These are phyloP conservation scores for Sebastes baramenuke DNA, from an alignment of 2,797 vertebrate species.

Conservation along the genomic window DNA sequence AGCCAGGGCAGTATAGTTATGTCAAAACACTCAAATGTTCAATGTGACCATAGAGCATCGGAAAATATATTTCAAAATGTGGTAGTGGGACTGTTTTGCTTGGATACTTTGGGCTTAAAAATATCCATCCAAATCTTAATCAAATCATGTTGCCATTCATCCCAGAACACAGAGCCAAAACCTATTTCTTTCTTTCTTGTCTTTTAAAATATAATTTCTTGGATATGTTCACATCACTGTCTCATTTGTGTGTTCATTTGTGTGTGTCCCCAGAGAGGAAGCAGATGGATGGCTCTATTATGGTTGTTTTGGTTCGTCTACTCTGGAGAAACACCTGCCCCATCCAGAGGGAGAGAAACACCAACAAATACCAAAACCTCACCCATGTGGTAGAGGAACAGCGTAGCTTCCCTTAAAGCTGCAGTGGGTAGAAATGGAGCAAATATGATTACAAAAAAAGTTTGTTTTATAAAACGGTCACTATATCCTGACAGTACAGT, in stretches of 20 bases:
- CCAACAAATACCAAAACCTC: not conserved
- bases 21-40: not conserved
- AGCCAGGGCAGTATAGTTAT: not conserved
- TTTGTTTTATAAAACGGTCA: too few species aligned
- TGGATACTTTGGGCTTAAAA: not conserved
- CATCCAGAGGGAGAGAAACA: conserved; percentile 78
- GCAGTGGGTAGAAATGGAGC: too few species aligned
- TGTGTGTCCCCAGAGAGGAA: conserved; percentile 83
- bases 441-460: too few species aligned
- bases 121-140: not conserved
- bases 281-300: conserved; percentile 86
- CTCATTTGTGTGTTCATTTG: not conserved
- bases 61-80: not conserved
- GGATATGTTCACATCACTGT: not conserved
- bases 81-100: not conserved
- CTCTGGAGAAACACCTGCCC: conserved; percentile 90
- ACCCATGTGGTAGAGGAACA: not conserved
- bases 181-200: not conserved
- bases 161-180: not conserved
- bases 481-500: too few species aligned
- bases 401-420: rapidly evolving
- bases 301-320: conserved; percentile 77
- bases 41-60: not conserved
- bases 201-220: not conserved
- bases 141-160: not conserved